Base-by-base conservation (phyloP, 1,140 invertebrate genomes). In the Lithobius niger region DNA sequence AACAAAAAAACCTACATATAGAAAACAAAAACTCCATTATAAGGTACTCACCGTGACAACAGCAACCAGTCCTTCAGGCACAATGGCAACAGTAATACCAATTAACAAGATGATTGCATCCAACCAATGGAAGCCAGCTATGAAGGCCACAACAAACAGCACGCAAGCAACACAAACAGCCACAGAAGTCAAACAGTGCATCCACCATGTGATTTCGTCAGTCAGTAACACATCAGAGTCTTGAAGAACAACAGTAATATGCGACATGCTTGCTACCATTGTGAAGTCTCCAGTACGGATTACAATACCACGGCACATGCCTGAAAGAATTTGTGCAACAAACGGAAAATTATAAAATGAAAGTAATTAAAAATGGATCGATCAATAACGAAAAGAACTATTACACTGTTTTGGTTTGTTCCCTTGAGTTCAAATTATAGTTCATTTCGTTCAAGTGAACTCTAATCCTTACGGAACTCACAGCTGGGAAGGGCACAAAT, bases 191-290 rank as follows among this genome's bases (percentile, higher is more conserved):
- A 76, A 71, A 15, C 73, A 63, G 36, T 70, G 66, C 19, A 76
- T 71, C 62, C 76, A 76, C 54, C 74, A 66, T 25, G 65, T 62
- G 36, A 76, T 70, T 64, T 76, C 74, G 27, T 57, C 61, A 3
- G 72, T 70, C 28, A 76, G 67, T 18, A 76, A 74, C 4, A 74
- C 74, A 40, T 69, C 61, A 18, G 70, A 71, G 43, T 67, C 59
- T 45, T 74, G 69, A 2, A 78, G 61, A 31, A 68, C 70, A 19
- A 71, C 68, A 6, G 74, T 66, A 50, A 77, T 62, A 51, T 70
- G 66, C 25, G 74, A 75, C 57, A 77, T 76, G 28, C 75, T 61
- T 25, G 75, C 77, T 71, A 78, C 76, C 13, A 77, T 65, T 15
- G 72, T 73, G 2, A 67, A 55, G 48, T 76, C 72, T 22, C 74